These are phyloP conservation scores for Callaeas wilsoni DNA, from an alignment of 2,113 vertebrate species.

Conservation along the genomic window DNA sequence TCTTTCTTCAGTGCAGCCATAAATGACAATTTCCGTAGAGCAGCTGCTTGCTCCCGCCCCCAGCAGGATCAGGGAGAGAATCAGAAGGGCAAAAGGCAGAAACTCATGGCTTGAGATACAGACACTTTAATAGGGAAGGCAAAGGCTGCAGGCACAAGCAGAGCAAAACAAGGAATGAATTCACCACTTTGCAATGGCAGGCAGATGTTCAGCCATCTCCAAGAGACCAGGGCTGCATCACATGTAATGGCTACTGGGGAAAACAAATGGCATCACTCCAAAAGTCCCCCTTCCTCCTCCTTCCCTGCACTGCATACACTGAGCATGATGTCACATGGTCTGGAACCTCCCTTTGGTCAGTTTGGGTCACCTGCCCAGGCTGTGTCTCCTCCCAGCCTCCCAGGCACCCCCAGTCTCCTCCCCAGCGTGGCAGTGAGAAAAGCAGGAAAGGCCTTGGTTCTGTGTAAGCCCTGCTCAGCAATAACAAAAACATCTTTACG, in stretches of 20 bases:
- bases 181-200: not conserved
- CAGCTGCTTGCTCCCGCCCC: not conserved
- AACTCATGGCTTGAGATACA: not conserved
- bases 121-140: not conserved
- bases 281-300: too few relatives aligned
- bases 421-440: rapidly evolving
- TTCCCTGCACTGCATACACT: rapidly evolving
- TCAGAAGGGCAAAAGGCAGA: not conserved
- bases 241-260: not conserved
- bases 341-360: not conserved
- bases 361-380: not conserved
- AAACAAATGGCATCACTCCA: not conserved
- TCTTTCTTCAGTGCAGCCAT: not conserved
- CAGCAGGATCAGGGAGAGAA: not conserved
- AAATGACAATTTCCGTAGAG: not conserved
- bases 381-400: not conserved
- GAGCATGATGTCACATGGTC: not conserved
- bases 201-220: not conserved
- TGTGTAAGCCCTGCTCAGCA: not conserved
- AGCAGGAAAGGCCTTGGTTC: not conserved
- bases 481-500: not conserved
- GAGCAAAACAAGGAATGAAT: not conserved
- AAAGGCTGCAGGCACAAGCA: not conserved
- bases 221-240: not conserved
- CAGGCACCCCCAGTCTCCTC: not conserved